phyloP scores from a whole-genome alignment of 2,888 invertebrate genomes.

The Eurois occulta region DNA sequence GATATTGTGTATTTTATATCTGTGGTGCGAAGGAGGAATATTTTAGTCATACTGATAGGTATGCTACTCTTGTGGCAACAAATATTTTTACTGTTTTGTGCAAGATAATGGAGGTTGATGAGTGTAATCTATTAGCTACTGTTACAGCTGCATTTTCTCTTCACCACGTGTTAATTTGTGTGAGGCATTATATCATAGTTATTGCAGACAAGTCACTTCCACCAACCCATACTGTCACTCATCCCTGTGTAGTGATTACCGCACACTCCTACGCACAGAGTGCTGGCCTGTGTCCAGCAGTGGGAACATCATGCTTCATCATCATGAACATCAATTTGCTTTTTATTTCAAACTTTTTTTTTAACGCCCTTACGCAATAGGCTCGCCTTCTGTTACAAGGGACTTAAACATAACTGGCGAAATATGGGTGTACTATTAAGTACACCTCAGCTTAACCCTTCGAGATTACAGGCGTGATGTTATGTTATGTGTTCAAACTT shows the following conservation, averaged over 20 bases:
- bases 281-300: not conserved
- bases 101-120: constrained; percentile 18
- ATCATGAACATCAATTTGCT: not conserved
- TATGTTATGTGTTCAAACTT: too few relatives aligned
- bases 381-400: too few relatives aligned
- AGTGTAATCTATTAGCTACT: not conserved
- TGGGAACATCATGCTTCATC: not conserved
- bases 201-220: not conserved
- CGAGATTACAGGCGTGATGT: too few relatives aligned
- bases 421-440: too few relatives aligned
- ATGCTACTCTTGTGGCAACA: constrained; percentile 31
- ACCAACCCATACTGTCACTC: not conserved
- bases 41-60: constrained; percentile 51
- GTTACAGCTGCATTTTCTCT: too few relatives aligned
- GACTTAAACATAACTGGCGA: too few relatives aligned
- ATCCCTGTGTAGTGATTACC: not conserved
- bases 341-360: not conserved
- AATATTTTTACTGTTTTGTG: constrained; percentile 49
- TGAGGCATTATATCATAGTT: not conserved
- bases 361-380: too few relatives aligned
- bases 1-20: constrained; percentile 67
- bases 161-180: not conserved
- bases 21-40: constrained; percentile 45
- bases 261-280: not conserved
- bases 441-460: too few relatives aligned